Conservation (phyloP, 2,113 vertebrate species). For the Lichenostomus cassidix region DNA sequence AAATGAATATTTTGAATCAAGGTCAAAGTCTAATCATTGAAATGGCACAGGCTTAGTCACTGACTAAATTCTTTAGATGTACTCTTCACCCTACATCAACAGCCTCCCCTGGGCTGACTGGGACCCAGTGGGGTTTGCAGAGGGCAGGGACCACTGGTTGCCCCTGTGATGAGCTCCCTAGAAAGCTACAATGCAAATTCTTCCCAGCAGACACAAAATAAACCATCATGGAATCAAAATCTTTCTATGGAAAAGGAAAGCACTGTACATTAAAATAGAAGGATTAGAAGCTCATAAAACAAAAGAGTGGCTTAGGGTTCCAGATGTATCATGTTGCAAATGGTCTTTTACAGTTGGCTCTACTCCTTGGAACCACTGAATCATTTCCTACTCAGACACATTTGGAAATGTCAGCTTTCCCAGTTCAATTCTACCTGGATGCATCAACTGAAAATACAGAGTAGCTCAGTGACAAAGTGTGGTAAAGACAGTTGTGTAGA, state of each 20-base stretch:
- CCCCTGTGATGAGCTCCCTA: background rate
- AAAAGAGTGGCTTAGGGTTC: constrained; percentile 29
- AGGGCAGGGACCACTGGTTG: background rate
- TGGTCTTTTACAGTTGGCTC: constrained; percentile 45
- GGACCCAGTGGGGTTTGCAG: background rate
- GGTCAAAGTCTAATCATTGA: background rate
- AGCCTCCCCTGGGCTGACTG: background rate
- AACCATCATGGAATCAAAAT: background rate
- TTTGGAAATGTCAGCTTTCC: constrained; percentile 54
- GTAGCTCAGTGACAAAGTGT: background rate
- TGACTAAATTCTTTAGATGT: background rate
- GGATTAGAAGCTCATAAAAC: constrained; percentile 55
- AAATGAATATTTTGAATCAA: constrained; percentile 4
- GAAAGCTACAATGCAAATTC: background rate
- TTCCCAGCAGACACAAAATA: background rate
- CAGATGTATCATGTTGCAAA: constrained; percentile 27
- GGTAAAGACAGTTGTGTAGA: background rate
- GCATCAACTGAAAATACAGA: constrained; percentile 12
- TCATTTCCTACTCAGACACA: constrained; percentile 35
- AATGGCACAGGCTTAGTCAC: background rate
- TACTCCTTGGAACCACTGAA: constrained; percentile 27
- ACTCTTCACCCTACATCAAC: background rate
- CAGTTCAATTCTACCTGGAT: background rate
- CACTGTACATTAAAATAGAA: background rate
- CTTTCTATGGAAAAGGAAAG: constrained; percentile 22